Base-by-base conservation (phyloP, 2,888 invertebrate species). In the Leptopilina drosophilae region DNA sequence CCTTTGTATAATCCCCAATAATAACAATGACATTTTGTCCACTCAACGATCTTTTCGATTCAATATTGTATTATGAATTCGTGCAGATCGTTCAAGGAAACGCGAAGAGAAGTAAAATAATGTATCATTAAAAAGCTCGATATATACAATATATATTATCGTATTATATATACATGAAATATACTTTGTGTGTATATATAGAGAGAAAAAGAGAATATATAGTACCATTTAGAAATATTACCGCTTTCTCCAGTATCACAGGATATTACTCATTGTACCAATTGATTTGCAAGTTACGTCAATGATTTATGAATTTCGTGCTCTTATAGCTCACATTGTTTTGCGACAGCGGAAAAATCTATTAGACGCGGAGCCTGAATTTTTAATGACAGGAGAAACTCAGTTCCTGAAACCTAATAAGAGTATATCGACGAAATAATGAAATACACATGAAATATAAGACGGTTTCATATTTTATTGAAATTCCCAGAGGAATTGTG, bases 221-320 rank as follows among this genome's bases (percentile, higher is more conserved):
- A 53, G 53, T 20, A 12, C 49, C 49, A 12, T 67, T 15, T 67
- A 67, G 46, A 49, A 53, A 69, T 69, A 69, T 53, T 49, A 69
- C 46, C 49, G 69, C 53, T 69, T 69, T 69, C 69, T 69, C 53
- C 14, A 53, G 69, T 69, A 53, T 69, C 53, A 69, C 69, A 69
- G 69, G 69, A 69, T 69, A 69, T 69, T 69, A 69, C 26, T 69
- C 69, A 69, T 56, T 69, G 53, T 33, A n/a, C 26, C 69, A 69
- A 69, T 56, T 69, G 69, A 69, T 56, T 69, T 69, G 33, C 53
- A 26, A 69, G 69, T 69, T 69, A 69, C 69, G 53, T 69, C 33
- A 69, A 33, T 69, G 53, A 69, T 69, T 69, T 69, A 69, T 69
- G 69, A 53, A 69, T 69, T 69, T 69, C 69, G 69, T 69, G n/a